phyloP scores from a whole-genome alignment of 2,888 invertebrate genomes.

The Eugnorisma glareosa region DNA sequence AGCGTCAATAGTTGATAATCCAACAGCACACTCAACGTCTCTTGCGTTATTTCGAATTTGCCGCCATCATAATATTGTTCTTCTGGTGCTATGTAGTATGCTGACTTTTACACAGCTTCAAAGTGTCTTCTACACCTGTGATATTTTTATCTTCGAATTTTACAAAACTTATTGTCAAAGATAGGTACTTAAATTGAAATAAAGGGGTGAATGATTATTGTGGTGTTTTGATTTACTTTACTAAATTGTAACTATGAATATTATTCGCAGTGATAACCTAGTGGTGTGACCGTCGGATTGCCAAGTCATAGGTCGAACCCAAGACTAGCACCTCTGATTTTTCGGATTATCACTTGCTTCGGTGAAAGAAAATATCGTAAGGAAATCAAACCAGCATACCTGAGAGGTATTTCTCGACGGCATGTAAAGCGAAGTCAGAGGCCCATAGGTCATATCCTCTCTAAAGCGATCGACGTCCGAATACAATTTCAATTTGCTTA shows the following conservation, averaged over 20 bases:
- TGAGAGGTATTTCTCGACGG: too few species aligned
- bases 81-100: constrained; percentile 35
- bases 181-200: constrained; percentile 28
- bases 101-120: constrained; percentile 35
- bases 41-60: neutral
- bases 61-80: neutral
- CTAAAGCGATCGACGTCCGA: neutral
- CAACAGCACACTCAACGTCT: neutral
- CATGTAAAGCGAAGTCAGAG: too few species aligned
- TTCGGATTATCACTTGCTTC: too few species aligned
- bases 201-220: constrained; percentile 29
- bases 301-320: too few species aligned
- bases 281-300: too few species aligned
- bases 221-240: neutral
- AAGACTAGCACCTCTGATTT: too few species aligned
- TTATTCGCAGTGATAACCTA: neutral
- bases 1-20: neutral
- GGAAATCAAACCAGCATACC: too few species aligned
- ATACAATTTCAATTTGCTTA: neutral
- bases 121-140: constrained; percentile 68
- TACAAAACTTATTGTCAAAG: constrained; percentile 8
- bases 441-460: neutral
- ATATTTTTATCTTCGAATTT: constrained; percentile 57
- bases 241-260: neutral
- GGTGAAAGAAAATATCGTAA: too few species aligned